phyloP scores from a whole-genome alignment of 2,113 vertebrate species.

The Ceratotherium simum region DNA sequence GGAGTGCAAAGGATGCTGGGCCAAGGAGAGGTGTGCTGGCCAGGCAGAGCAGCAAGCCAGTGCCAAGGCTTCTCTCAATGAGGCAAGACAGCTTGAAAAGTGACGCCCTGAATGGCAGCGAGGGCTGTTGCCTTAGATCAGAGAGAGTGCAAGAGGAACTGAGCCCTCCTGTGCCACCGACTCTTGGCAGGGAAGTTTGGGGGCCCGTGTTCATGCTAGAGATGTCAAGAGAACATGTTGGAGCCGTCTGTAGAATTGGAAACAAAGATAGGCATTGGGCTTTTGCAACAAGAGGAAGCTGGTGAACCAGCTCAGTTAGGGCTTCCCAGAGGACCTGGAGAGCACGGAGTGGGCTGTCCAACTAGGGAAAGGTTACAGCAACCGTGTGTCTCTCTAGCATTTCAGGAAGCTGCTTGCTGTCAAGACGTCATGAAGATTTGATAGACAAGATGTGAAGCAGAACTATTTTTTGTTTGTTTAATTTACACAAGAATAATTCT shows the following conservation, averaged over 20 bases:
- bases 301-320: background rate
- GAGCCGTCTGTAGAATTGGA: conserved; percentile 36
- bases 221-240: conserved; percentile 42
- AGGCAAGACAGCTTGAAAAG: conserved; percentile 75
- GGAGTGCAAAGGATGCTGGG: background rate
- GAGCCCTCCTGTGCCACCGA: conserved; percentile 48
- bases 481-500: conserved; percentile 38
- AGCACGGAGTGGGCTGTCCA: background rate
- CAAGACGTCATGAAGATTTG: conserved; percentile 14
- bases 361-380: background rate
- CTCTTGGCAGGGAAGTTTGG: conserved; percentile 36
- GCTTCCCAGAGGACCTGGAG: background rate
- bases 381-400: background rate
- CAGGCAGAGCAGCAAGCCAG: background rate
- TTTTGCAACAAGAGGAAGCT: background rate
- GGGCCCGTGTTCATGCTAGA: background rate
- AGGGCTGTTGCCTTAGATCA: conserved; percentile 74
- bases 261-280: conserved; percentile 6
- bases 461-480: background rate
- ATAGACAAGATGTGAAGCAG: conserved; percentile 61
- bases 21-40: conserved; percentile 42
- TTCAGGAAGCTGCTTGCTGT: conserved; percentile 63
- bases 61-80: conserved; percentile 63
- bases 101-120: conserved; percentile 72
- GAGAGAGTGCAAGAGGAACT: conserved; percentile 13